These are phyloP conservation scores for Copidosoma floridanum DNA, from an alignment of 1,140 invertebrate genomes.

Conservation along the genomic window DNA sequence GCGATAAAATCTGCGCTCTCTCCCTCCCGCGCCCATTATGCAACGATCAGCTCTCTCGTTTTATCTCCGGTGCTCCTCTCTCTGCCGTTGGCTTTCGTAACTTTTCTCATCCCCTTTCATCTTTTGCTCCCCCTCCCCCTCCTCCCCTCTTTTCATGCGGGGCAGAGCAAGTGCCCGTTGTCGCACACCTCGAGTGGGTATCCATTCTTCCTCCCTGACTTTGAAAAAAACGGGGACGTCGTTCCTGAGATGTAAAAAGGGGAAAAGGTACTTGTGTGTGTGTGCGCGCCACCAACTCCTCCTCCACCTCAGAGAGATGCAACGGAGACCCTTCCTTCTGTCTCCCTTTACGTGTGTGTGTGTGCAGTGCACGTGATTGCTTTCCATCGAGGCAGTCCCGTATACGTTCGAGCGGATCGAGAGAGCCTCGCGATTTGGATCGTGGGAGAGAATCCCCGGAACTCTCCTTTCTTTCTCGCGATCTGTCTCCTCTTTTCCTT, in stretches of 20 bases:
- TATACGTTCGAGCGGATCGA: too few relatives aligned
- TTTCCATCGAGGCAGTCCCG: constrained; percentile 46
- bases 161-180: constrained; percentile 44
- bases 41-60: not conserved
- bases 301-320: not conserved
- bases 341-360: constrained; percentile 6
- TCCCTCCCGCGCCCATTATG: not conserved
- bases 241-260: constrained; percentile 3
- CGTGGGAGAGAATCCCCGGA: constrained; percentile 40
- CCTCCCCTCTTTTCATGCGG: not conserved
- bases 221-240: constrained; percentile 49
- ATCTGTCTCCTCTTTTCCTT: constrained; percentile 28
- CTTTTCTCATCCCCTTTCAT: not conserved
- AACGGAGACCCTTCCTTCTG: constrained; percentile 1
- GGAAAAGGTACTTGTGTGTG: not conserved
- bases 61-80: too few relatives aligned
- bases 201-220: constrained; percentile 39
- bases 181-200: constrained; percentile 47
- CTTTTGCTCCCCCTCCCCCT: not conserved
- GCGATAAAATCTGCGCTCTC: not conserved
- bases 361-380: too few relatives aligned
- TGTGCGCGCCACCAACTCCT: not conserved
- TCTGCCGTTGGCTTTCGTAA: too few relatives aligned
- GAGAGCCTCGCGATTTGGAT: constrained; percentile 38
- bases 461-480: constrained; percentile 12